Evolutionary conservation across 30 jellyfish, hydroid and myxozoan species (phyloP).

Genomic region (Chrysaora quinquecirrha): DNA sequence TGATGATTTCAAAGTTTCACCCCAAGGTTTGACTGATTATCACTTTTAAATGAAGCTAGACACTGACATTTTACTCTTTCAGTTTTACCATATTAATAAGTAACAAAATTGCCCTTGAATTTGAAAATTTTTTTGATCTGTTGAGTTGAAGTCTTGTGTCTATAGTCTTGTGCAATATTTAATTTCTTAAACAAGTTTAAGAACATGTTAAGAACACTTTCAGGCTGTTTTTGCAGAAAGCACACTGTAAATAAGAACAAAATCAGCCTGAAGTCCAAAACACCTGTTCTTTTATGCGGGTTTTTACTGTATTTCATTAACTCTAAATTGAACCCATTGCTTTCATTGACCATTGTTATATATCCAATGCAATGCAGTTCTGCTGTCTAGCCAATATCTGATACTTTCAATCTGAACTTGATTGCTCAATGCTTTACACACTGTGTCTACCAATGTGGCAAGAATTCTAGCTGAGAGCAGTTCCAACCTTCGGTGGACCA

Average conservation of each 20-base stretch:
- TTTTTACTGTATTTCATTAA: background rate
- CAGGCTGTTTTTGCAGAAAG: background rate
- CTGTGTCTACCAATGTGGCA: background rate
- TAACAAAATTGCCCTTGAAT: background rate
- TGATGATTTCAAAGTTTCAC: background rate
- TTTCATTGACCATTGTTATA: constrained; percentile 20
- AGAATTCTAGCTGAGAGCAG: constrained; percentile 34
- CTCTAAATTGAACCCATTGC: constrained; percentile 43
- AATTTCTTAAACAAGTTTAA: background rate
- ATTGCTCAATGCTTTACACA: background rate
- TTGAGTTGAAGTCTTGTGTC: background rate
- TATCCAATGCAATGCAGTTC: constrained; percentile 33
- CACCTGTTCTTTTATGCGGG: background rate
- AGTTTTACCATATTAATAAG: background rate
- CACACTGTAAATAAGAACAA: background rate
- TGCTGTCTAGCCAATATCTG: too few species aligned
- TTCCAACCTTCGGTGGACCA: too few species aligned
- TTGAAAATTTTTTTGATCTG: background rate
- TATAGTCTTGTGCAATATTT: background rate
- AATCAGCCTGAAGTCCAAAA: background rate
- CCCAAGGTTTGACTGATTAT: background rate
- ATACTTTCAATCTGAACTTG: too few species aligned
- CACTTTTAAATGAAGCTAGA: background rate
- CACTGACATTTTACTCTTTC: background rate
- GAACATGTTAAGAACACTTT: background rate